These are phyloP conservation scores for Hyles vespertilio DNA, from an alignment of 1,140 invertebrate species.

Conservation along the genomic window DNA sequence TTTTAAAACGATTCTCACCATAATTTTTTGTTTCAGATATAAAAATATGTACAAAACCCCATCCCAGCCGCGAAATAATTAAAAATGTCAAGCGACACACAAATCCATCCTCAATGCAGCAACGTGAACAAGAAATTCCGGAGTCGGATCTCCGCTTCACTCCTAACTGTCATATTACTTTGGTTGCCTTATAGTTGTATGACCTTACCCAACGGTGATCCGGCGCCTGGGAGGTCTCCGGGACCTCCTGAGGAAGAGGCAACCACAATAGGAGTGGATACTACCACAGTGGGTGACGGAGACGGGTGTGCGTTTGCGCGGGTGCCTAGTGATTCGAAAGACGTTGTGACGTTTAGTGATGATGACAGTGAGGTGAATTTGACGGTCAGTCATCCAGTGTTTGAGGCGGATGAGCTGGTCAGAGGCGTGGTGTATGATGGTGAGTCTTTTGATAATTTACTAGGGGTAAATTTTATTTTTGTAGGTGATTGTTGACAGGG, in stretches of 20 bases:
- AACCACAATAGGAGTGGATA: constrained; percentile 25
- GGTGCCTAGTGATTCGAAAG: constrained; percentile 58
- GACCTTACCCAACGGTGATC: constrained; percentile 59
- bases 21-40: background rate
- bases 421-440: constrained; percentile 65
- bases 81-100: constrained; percentile 1
- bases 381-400: constrained; percentile 56
- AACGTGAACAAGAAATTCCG: constrained; percentile 36
- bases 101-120: background rate
- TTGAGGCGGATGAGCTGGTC: constrained; percentile 53
- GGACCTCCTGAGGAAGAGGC: constrained; percentile 45
- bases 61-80: no score
- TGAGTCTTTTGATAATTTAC: constrained; percentile 32
- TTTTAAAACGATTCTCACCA: no score
- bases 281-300: constrained; percentile 35
- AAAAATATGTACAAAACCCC: background rate
- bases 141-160: background rate
- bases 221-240: constrained; percentile 59
- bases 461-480: no score
- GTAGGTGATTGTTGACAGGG: no score
- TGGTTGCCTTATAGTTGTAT: constrained; percentile 57
- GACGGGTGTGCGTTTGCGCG: constrained; percentile 60
- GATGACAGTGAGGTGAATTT: constrained; percentile 61
- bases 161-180: constrained; percentile 36
- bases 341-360: constrained; percentile 56